Conservation (phyloP, 2,797 vertebrate genomes). For the Emydoidea blandingii region DNA sequence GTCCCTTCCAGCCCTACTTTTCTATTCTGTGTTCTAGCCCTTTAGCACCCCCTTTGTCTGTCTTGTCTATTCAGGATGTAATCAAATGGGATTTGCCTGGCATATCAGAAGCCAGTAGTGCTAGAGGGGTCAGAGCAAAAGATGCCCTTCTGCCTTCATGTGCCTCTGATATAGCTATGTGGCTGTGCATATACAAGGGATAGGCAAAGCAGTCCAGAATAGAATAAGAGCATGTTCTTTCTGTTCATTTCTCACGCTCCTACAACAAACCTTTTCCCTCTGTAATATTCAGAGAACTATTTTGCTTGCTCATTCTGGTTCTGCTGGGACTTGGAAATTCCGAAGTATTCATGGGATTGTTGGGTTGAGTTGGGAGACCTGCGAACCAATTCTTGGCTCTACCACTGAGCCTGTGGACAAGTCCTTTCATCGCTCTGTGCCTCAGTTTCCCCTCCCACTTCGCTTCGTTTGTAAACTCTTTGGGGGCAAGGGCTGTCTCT, state of each 20-base stretch:
- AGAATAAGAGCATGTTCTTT: neutral
- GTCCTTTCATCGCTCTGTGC: neutral
- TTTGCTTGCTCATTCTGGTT: neutral
- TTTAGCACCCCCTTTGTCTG: neutral
- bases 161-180: neutral
- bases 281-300: neutral
- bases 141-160: neutral
- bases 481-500: neutral
- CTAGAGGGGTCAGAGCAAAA: neutral
- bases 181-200: neutral
- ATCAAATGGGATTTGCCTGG: neutral
- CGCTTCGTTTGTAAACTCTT: neutral
- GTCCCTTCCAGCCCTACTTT: neutral
- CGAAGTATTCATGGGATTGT: neutral
- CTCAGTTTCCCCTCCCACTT: neutral
- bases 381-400: neutral
- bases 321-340: neutral
- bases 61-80: neutral
- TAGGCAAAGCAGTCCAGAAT: neutral
- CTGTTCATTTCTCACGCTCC: neutral
- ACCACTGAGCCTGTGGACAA: neutral
- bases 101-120: neutral
- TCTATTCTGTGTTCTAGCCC: neutral
- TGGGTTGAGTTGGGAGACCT: accelerated
- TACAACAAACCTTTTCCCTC: neutral